Percentiles rank a stretch among this genome's conserved stretches.
phyloP scores from a whole-genome alignment of 2,113 vertebrate species.

The Bostrychus sinensis region DNA sequence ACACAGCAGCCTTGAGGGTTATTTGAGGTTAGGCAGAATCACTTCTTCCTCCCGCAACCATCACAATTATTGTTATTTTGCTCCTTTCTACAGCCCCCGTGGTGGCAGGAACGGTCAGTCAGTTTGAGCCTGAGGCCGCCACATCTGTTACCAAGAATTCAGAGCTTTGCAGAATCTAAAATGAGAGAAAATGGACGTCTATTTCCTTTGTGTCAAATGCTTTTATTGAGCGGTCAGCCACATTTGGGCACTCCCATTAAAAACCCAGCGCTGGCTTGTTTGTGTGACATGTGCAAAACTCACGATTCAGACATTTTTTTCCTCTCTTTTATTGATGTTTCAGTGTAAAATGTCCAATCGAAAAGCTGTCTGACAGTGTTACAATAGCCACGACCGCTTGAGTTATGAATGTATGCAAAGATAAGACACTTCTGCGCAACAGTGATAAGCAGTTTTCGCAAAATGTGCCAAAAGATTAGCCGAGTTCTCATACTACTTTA shows the following conservation, averaged over 20 bases:
- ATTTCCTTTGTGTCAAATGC: constrained; percentile 28
- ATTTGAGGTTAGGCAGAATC: not conserved
- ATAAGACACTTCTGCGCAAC: not conserved
- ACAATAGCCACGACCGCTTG: constrained; percentile 11
- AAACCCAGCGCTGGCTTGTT: not conserved
- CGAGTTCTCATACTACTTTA: too few relatives aligned
- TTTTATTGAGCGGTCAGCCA: constrained; percentile 41
- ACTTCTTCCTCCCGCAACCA: constrained; percentile 31
- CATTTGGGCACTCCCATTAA: constrained; percentile 4
- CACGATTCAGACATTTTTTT: not conserved
- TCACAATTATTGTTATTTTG: constrained; percentile 48
- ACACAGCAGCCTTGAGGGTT: not conserved
- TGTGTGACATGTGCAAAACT: constrained; percentile 1
- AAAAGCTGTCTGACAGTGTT: too few relatives aligned
- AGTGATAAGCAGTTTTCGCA: too few relatives aligned
- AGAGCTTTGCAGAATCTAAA: constrained; percentile 38
- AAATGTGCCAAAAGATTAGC: too few relatives aligned
- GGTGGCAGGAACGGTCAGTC: constrained; percentile 35
- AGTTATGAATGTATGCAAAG: constrained; percentile 1
- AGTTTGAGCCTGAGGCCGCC: constrained; percentile 7
- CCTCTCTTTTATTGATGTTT: not conserved
- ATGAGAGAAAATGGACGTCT: constrained; percentile 31
- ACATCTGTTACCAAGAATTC: constrained; percentile 17
- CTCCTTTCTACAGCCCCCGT: constrained; percentile 24
- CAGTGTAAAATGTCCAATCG: too few relatives aligned